Conservation (phyloP, 1,140 invertebrate genomes). For the Tetraneura akinire region DNA sequence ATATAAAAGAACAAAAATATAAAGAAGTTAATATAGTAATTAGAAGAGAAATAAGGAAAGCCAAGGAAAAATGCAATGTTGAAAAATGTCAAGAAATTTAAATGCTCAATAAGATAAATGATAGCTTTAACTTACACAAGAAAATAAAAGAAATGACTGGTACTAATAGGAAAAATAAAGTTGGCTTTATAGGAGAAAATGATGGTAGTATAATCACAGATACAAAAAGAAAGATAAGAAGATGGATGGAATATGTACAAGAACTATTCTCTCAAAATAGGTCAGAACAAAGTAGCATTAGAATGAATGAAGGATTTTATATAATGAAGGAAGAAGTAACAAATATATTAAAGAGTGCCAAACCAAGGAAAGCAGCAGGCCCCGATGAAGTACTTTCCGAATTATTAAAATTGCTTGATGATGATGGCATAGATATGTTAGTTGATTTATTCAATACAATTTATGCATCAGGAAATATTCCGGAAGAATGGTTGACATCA, state of each 20-base stretch:
- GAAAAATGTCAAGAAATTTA: slow-evolving; percentile 14
- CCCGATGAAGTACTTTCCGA: slow-evolving; percentile 27
- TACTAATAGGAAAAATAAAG: neutral
- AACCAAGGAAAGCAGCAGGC: slow-evolving; percentile 42
- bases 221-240: no score
- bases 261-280: neutral
- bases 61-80: slow-evolving; percentile 53
- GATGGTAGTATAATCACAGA: no score
- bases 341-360: no score
- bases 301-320: neutral
- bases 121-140: neutral
- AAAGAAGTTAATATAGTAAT: slow-evolving; percentile 50
- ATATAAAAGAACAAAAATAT: slow-evolving; percentile 15
- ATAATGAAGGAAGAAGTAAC: no score
- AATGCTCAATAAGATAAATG: neutral
- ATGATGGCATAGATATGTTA: slow-evolving; percentile 42
- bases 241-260: neutral
- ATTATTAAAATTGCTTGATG: no score
- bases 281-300: neutral
- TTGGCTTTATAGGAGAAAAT: neutral
- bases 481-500: no score
- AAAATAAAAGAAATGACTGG: slow-evolving; percentile 5
- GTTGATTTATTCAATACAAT: slow-evolving; percentile 19
- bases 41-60: slow-evolving; percentile 51
- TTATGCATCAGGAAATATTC: slow-evolving; percentile 23